Evolutionary conservation across 2,113 vertebrate species (phyloP), one percentile per base, ranked within the genome.

Genomic region (Chaetodon auriga): DNA sequence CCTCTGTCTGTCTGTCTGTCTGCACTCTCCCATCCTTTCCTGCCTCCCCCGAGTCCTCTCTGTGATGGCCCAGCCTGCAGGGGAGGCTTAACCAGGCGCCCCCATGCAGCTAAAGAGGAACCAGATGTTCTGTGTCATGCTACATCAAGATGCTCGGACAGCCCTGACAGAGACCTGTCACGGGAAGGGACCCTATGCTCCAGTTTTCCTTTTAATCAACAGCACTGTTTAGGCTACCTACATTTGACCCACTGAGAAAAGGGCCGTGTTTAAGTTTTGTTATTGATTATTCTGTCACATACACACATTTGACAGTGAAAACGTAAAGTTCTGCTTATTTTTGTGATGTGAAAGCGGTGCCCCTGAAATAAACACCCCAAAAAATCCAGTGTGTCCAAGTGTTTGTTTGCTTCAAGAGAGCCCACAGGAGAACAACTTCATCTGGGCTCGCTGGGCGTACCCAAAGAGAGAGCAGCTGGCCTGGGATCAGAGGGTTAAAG

Each of bases 61-160:
- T 63, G 77, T 78, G 84, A 87, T 64, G 81, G 86, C 66, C 78
- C 61, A 18, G 91, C 89, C 93, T 89, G 84, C 88, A 86, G 93
- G 90, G 88, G 78, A 88, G 88, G 86, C 82, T 93, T 90, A 90
- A 78, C 80, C 72, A 62, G 84, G 80, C 81, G 78, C 78, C 90
- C 89, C 89, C 82, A 82, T 85, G 75, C 84, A 80, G 87, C 87
- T 86, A 91, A 94, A 95, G 89, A 92, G 88, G 89, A 95, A 94
- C 89, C 95, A 95, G 94, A 95, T 95, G 95, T 94, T 91, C 84
- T 77, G 68, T 86, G 89, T 94, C 91, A 80, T 78, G 84, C 84
- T 81, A 62, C 89, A 91, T 89, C 76, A 88, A 87, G 76, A 88
- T 48, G 68, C 64, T 82, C 60, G n/a, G 77, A 87, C 76, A 21